Evolutionary conservation across 2,797 vertebrate genomes (phyloP), one percentile per base, ranked within the genome.

Genomic region (Microcaecilia unicolor): DNA sequence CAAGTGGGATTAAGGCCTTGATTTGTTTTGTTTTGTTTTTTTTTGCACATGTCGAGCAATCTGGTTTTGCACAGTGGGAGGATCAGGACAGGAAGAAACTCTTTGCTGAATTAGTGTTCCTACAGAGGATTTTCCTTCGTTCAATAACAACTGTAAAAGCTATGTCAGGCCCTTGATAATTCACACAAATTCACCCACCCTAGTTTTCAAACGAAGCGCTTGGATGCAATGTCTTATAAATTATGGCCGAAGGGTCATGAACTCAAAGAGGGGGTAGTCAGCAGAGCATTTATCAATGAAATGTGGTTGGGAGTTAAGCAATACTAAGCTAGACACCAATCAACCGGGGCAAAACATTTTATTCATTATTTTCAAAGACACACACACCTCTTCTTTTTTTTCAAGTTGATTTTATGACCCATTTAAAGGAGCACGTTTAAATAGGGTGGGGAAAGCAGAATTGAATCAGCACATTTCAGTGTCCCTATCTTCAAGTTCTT

Each of bases 191-290:
- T 87, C 64, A 58, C 64, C 72, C 53, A 48, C 75, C 72, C 70
- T 76, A 66, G 61, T 83, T 90, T 88, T 85, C 79, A 70, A 71
- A 69, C 44, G 71, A 81, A 80, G 78, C 81, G 61, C 70, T 75
- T 73, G 72, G 82, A 64, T 29, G 4, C 42, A 22, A 44, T 42
- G 64, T 72, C 81, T 87, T 86, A 77, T 85, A 77, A 58, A 69
- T 76, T 76, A 87, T 85, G 80, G 84, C 82, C 84, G 61, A 31
- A 67, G 76, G 92, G 93, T 94, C 90, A 84, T 77, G 85, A 81
- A 84, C 88, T 83, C 74, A 34, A 1, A 33, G 74, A 37, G 41
- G 67, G 41, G n/a, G 62, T 48, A 41, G 51, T 46, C 70, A 63
- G 70, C 70, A 76, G 78, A 79, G 72, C 70, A 58, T 90, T 90